These are phyloP conservation scores for Menidia menidia DNA, from an alignment of 2,797 vertebrate genomes.

Conservation along the genomic window DNA sequence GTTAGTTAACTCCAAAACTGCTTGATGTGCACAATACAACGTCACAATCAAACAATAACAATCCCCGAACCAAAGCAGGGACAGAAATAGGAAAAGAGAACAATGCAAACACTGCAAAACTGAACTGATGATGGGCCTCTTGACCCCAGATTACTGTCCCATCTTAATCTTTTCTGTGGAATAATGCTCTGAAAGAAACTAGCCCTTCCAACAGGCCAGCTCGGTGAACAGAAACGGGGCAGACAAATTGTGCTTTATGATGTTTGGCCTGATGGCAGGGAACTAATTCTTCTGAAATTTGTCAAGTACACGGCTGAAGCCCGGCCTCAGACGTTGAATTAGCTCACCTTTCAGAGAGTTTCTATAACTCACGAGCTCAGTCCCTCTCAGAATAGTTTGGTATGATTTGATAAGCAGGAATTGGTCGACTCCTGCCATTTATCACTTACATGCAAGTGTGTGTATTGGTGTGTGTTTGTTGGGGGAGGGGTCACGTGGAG, in stretches of 20 bases:
- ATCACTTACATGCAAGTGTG: constrained; percentile 23
- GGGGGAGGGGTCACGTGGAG: constrained; percentile 68
- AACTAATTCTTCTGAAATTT: constrained; percentile 8
- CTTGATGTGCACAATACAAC: not conserved
- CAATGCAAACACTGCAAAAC: not conserved
- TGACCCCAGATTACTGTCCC: constrained; percentile 37
- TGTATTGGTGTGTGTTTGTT: constrained; percentile 47
- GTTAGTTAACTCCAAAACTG: not conserved
- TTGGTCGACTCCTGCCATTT: constrained; percentile 21
- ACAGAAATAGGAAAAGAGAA: not conserved
- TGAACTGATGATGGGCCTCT: constrained; percentile 2
- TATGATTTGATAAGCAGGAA: constrained; percentile 6
- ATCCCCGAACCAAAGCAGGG: not conserved
- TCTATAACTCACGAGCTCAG: not conserved
- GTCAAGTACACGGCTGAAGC: constrained; percentile 6
- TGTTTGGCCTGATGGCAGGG: constrained; percentile 40
- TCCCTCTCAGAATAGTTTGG: not conserved
- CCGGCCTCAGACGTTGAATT: not conserved
- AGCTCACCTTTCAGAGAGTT: not conserved
- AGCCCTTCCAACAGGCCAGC: constrained; percentile 21
- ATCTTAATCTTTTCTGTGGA: constrained; percentile 5
- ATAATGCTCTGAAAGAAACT: constrained; percentile 31
- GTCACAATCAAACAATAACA: not conserved
- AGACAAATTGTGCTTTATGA: constrained; percentile 32
- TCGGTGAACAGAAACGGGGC: constrained; percentile 24